These are phyloP conservation scores for Hybos culiciformis DNA, from an alignment of 2,888 invertebrate species.

Conservation along the genomic window DNA sequence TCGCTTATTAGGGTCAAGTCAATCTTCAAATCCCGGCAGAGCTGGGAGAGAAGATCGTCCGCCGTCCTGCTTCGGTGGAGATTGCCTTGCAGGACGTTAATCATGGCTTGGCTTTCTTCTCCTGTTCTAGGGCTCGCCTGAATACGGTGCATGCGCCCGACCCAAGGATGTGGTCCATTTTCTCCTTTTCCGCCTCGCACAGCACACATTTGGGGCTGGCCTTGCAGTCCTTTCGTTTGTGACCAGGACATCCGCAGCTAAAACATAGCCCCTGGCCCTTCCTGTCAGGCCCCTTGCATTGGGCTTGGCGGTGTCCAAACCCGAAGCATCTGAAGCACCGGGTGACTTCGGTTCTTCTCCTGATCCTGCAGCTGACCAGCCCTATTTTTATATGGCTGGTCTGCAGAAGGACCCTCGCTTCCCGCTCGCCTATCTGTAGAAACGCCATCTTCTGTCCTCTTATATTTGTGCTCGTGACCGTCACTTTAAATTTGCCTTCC, in stretches of 20 bases:
- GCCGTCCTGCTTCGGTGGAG: conserved; percentile 7
- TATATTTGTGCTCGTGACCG: background rate
- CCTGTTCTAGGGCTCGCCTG: background rate
- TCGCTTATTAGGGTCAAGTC: conserved; percentile 7
- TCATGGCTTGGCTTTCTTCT: background rate
- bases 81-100: conserved; percentile 5
- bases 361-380: background rate
- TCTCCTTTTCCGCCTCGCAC: too few species aligned
- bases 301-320: conserved; percentile 1
- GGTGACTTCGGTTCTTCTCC: background rate
- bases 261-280: background rate
- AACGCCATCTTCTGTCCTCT: too few species aligned
- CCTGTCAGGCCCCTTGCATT: conserved; percentile 5
- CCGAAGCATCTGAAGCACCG: conserved; percentile 1
- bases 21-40: background rate
- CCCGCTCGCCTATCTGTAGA: too few species aligned
- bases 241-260: background rate
- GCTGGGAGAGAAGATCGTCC: conserved; percentile 3
- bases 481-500: background rate
- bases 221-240: background rate
- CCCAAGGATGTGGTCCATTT: background rate
- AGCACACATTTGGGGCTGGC: background rate
- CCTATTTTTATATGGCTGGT: too few species aligned
- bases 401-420: background rate
- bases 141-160: conserved; percentile 2